Percentiles rank a stretch among this genome's conserved stretches.
phyloP scores from a whole-genome alignment of 1,140 invertebrate genomes.

The Dreissena rostriformis region DNA sequence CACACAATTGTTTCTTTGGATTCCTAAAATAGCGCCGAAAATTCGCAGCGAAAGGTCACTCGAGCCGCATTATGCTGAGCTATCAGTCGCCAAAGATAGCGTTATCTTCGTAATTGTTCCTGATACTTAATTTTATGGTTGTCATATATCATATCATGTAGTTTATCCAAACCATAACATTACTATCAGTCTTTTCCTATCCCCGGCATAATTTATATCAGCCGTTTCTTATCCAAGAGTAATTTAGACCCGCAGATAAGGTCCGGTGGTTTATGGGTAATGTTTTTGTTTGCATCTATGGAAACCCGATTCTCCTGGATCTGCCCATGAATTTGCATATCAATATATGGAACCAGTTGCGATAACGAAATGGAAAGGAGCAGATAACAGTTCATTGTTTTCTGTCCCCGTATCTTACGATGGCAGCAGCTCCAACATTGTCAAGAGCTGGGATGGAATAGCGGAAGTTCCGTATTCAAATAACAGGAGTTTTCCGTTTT shows the following conservation, averaged over 20 bases:
- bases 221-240: conserved; percentile 45
- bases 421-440: too few species aligned
- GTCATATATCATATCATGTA: conserved; percentile 55
- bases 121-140: conserved; percentile 61
- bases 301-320: conserved; percentile 46
- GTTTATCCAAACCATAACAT: conserved; percentile 52
- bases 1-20: too few species aligned
- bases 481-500: too few species aligned
- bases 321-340: conserved; percentile 15
- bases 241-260: conserved; percentile 52
- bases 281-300: conserved; percentile 44
- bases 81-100: conserved; percentile 22
- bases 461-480: too few species aligned
- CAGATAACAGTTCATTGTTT: too few species aligned
- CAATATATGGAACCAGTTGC: too few species aligned
- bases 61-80: too few species aligned
- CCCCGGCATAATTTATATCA: conserved; percentile 43
- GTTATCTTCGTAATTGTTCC: conserved; percentile 54
- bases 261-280: conserved; percentile 25
- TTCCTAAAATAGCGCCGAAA: too few species aligned
- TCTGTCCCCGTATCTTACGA: too few species aligned
- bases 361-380: too few species aligned
- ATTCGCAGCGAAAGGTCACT: too few species aligned
- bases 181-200: conserved; percentile 31
- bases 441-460: too few species aligned